Conservation (phyloP, 2,888 invertebrate genomes). For the Aleiodes leptofemur region DNA sequence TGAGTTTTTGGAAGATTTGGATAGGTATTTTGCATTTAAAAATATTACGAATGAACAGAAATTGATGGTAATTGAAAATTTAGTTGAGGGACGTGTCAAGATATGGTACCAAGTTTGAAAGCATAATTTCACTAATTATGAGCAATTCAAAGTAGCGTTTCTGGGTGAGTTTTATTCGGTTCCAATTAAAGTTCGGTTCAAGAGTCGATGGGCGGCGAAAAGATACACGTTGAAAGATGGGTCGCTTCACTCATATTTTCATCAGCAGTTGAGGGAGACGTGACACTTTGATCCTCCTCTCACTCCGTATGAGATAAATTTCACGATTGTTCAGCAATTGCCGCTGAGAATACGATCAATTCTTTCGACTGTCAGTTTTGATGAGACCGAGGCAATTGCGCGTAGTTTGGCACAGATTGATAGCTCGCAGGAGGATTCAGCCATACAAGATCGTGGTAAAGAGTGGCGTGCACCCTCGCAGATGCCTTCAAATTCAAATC, state of each 20-base stretch:
- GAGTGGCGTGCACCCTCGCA: neutral
- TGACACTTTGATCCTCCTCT: conserved; percentile 3
- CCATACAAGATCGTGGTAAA: neutral
- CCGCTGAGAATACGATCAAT: conserved; percentile 42
- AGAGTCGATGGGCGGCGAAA: conserved; percentile 36
- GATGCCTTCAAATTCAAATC: conserved; percentile 50
- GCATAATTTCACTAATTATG: too few species aligned
- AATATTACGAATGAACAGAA: neutral
- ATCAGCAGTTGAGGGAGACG: conserved; percentile 12
- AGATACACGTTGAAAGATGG: conserved; percentile 41
- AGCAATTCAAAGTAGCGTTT: conserved; percentile 9
- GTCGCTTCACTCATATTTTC: conserved; percentile 42
- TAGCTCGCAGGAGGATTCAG: conserved; percentile 9
- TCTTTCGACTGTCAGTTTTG: conserved; percentile 44
- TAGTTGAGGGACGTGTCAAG: neutral
- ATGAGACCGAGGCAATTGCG: conserved; percentile 41
- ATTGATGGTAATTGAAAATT: neutral
- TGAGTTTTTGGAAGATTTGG: neutral
- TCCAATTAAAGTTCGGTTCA: conserved; percentile 40
- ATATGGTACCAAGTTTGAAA: too few species aligned
- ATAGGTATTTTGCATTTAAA: neutral
- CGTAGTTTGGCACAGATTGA: conserved; percentile 18
- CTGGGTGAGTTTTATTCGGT: conserved; percentile 45
- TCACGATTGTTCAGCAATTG: conserved; percentile 51
- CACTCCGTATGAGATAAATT: conserved; percentile 47